Evolutionary conservation across 35 echinoderm and acorn worm genomes (phyloP), one percentile per base, ranked within the genome.

Genomic region (Apostichopus parvimensis): DNA sequence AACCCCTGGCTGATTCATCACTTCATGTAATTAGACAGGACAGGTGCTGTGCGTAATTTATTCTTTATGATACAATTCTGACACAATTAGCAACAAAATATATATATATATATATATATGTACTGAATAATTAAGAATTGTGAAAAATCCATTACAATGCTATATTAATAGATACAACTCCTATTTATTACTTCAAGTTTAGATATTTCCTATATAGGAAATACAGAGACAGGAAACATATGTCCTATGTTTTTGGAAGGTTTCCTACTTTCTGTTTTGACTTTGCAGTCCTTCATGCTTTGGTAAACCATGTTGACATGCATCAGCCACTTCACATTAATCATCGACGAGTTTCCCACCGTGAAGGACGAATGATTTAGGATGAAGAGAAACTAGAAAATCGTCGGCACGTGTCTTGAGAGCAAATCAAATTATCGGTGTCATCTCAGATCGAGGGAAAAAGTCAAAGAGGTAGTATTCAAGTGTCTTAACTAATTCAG

Each of bases 251-350:
- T 75, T 18, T 18, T 20, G 71, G 0, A 20, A 22, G 15, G n/a
- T 22, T 75, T 75, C 71, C 21, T 20, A 75, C 15, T 75, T 22
- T 75, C 21, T 75, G 20, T 75, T 61, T 6, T 75, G 14, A 61
- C 7, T 61, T 75, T 20, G 71, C 17, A 75, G 71, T 20, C 7
- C 71, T 22, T 22, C 18, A 75, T 22, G 71, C 1, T 13, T 75
- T 11, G 5, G 18, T 11, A 68, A 18, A 68, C 34, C 11, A 11
- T 10, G 64, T 11, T 68, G 71, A 18, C 71, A 75, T 22, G 71
- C 71, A 75, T 75, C 17, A 75, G 71, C 20, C 71, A 75, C 71
- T 75, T 75, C 71, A 22, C 15, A 75, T 75, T 75, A 75, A 75
- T 75, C 71, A 75, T 75, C 71, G 17, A 20, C 71, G 11, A 1